Evolutionary conservation across 2,113 vertebrate genomes (phyloP).

Genomic region (human): DNA sequence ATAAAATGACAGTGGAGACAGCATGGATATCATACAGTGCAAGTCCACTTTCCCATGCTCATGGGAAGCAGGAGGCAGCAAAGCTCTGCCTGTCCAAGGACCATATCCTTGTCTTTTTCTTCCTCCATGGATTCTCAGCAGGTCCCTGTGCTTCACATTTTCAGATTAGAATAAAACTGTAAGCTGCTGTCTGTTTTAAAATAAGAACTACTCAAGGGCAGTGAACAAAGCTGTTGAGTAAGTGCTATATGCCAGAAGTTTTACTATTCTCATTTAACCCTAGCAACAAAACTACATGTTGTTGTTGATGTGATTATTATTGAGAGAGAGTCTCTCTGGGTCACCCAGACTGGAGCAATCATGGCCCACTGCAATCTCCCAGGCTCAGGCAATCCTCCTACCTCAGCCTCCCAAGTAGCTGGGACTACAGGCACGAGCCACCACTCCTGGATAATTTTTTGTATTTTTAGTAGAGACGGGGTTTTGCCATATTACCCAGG

Average conservation of each 20-base stretch:
- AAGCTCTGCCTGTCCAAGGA: neutral
- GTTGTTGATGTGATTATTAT: neutral
- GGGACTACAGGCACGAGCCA: too few species aligned
- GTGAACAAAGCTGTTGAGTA: neutral
- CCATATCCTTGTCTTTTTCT: neutral
- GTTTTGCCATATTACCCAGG: too few species aligned
- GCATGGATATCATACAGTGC: fast-evolving
- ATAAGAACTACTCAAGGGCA: neutral
- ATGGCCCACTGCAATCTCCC: too few species aligned
- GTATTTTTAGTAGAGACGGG: too few species aligned
- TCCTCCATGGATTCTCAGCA: neutral
- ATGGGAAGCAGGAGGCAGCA: fast-evolving
- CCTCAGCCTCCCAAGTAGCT: too few species aligned
- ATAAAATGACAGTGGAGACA: neutral
- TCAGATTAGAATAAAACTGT: neutral
- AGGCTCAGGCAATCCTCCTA: too few species aligned
- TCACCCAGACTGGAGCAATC: too few species aligned
- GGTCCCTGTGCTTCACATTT: neutral
- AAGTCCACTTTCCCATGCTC: too few species aligned
- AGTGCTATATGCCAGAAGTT: neutral
- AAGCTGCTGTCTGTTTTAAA: neutral
- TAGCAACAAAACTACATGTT: neutral
- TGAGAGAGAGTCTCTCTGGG: too few species aligned
- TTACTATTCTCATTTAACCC: slow-evolving; percentile 11
- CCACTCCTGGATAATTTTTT: too few species aligned